phyloP scores from a whole-genome alignment of 2,888 invertebrate genomes.

The Maniola hyperantus region DNA sequence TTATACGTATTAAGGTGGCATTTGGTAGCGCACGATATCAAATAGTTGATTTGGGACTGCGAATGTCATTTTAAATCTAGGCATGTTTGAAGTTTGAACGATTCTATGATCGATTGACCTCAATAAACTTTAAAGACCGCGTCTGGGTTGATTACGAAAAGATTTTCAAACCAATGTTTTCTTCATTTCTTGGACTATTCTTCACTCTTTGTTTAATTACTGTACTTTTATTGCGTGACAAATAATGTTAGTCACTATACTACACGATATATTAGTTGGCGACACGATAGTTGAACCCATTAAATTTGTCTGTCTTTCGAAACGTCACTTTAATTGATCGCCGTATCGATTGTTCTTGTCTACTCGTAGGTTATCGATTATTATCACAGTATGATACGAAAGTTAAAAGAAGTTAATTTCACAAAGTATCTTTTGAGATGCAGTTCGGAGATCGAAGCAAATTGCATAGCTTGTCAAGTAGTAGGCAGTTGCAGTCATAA shows the following conservation, averaged over 20 bases:
- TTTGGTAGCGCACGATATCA: slow-evolving; percentile 6
- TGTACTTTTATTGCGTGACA: neutral
- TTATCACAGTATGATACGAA: neutral
- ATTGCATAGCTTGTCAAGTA: no score
- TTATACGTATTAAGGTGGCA: slow-evolving; percentile 5
- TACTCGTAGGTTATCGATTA: neutral
- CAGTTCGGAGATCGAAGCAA: no score
- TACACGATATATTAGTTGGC: no score
- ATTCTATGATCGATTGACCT: slow-evolving; percentile 13
- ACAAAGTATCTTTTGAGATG: no score
- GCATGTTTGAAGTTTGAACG: slow-evolving; percentile 3
- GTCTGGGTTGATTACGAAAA: no score
- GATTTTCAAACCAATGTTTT: neutral
- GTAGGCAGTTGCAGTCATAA: no score
- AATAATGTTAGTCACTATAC: no score
- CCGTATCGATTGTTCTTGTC: slow-evolving; percentile 13
- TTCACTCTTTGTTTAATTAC: neutral
- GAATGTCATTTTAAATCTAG: neutral
- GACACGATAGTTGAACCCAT: neutral
- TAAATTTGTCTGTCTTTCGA: neutral
- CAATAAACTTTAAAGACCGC: no score
- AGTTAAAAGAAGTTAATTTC: neutral
- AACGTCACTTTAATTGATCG: neutral
- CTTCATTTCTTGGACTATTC: neutral
- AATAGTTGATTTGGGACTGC: neutral